These are phyloP conservation scores for Ips typographus DNA, from an alignment of 1,140 invertebrate species.

Conservation along the genomic window DNA sequence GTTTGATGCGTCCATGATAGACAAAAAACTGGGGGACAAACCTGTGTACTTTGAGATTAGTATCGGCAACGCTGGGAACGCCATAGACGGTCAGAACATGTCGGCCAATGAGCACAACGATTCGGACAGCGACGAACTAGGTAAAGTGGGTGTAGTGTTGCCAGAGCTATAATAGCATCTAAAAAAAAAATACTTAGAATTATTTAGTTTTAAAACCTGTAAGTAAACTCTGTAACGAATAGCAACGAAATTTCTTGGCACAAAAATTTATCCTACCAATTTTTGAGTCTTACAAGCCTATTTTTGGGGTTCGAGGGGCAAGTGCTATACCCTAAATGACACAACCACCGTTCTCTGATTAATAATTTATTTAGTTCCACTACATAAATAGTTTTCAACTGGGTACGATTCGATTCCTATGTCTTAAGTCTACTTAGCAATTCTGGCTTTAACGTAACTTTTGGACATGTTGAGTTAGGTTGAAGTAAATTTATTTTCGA, in stretches of 20 bases:
- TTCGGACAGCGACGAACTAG: constrained; percentile 61
- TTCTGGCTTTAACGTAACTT: too few species aligned
- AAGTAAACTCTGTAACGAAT: too few species aligned
- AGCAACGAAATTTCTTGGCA: too few species aligned
- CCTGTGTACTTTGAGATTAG: constrained; percentile 84
- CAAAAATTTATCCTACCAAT: too few species aligned
- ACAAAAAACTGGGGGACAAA: constrained; percentile 77
- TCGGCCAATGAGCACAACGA: constrained; percentile 61
- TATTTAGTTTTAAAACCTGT: neutral
- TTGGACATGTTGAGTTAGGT: neutral
- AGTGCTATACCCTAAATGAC: too few species aligned
- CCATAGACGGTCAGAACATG: constrained; percentile 76
- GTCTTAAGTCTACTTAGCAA: too few species aligned
- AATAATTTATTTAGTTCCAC: too few species aligned
- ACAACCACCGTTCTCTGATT: too few species aligned
- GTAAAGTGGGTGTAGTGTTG: constrained; percentile 48
- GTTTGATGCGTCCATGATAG: constrained; percentile 84
- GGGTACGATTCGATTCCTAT: too few species aligned
- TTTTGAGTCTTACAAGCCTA: too few species aligned
- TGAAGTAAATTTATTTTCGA: neutral
- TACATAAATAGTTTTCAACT: too few species aligned
- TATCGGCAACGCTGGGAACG: constrained; percentile 84
- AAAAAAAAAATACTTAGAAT: neutral
- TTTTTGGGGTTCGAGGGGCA: too few species aligned
- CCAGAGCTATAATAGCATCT: neutral